Evolutionary conservation across 2,113 vertebrate genomes (phyloP), one percentile per base, ranked within the genome.

Genomic region (Protomyctophum bolini): DNA sequence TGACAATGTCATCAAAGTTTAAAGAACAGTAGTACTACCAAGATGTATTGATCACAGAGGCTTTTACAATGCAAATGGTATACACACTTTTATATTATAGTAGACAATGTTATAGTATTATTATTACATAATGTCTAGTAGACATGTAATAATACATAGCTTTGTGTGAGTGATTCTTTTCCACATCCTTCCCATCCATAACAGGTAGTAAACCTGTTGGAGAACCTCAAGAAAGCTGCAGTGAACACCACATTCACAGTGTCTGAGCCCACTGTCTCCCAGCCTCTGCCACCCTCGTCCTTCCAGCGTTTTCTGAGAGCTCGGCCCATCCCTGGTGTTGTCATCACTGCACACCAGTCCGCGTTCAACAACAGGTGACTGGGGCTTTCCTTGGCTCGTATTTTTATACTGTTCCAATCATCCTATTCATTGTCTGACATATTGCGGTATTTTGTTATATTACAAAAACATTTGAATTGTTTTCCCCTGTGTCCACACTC

Each of bases 271-370:
- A 2, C 0, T 0, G 41, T 58, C 46, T 92, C 93, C 5, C 95
- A 96, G 85, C 89, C 96, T 0, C 96, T 99, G 6, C 97, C 97
- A 0, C 97, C 97, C 0, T 95, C 95, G 0, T 98, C 97, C 72
- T 95, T 99, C 79, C 97, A 99, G 80, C 93, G 96, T 7, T 99
- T 99, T 83, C 93, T 99, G 10, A 91, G 91, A 3, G 90, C 83
- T 64, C 91, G 81, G 4, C 87, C 83, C 1, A 91, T 98, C 79
- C 96, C 97, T 0, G 97, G 97, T 0, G 83, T 96, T 0, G 96
- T 99, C 1, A 88, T 98, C 1, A 80, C 95, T 0, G 96, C 98
- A 79, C 96, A 99, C 66, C 48, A 15, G 0, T 49, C 79, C 0
- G 41, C 79, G 0, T 98, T 94, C 86, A 83, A 60, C 6, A 98